phyloP scores from a whole-genome alignment of 2,888 invertebrate species.

The Artemia sinica region DNA sequence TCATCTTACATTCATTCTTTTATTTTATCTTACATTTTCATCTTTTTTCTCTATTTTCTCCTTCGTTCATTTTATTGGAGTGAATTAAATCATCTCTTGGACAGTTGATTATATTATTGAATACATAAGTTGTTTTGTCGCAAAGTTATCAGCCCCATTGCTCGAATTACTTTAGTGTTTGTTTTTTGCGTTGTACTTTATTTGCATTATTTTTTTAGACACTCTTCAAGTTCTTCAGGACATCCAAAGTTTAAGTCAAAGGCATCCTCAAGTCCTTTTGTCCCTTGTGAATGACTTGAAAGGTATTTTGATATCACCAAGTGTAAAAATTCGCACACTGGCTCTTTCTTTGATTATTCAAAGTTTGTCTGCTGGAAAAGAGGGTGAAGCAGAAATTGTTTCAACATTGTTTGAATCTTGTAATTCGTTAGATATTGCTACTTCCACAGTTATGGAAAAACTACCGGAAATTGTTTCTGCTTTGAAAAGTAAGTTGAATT shows the following conservation, averaged over 20 bases:
- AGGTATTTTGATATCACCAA: background rate
- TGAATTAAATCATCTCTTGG: no score
- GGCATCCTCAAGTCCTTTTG: background rate
- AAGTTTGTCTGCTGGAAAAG: background rate
- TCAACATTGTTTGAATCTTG: background rate
- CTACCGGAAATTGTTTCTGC: background rate
- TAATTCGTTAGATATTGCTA: background rate
- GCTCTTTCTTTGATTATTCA: background rate
- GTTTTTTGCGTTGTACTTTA: no score
- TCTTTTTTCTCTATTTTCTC: no score
- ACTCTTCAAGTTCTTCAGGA: conserved; percentile 11
- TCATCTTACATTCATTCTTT: no score
- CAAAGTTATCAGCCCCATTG: no score
- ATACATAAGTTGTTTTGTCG: no score
- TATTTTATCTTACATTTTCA: no score
- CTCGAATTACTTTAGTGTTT: no score
- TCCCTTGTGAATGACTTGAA: background rate
- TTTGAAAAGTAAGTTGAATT: background rate
- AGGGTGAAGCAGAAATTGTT: background rate
- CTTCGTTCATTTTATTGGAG: no score
- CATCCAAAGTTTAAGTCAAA: conserved; percentile 6
- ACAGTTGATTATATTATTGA: no score
- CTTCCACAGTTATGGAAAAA: background rate
- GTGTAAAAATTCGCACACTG: background rate
- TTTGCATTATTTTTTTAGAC: background rate